Evolutionary conservation across 2,113 vertebrate genomes (phyloP).

Genomic region (Rhinolophus ferrumequinum): DNA sequence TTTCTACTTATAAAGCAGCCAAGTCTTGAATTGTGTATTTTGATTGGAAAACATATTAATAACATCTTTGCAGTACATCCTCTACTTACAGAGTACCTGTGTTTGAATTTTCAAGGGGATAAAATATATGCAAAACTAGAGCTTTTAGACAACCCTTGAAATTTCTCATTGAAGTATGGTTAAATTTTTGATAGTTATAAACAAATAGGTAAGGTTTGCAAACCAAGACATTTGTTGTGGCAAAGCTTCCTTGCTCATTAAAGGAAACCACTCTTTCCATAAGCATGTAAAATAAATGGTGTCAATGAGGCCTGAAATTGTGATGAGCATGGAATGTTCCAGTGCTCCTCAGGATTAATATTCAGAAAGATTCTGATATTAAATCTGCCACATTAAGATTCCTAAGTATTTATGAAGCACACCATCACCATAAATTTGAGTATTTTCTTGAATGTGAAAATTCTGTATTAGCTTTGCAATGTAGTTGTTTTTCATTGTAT

Average conservation of each 20-base stretch:
- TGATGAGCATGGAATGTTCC: background rate
- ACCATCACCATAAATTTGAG: background rate
- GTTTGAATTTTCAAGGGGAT: background rate
- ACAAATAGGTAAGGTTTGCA: background rate
- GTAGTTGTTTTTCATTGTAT: background rate
- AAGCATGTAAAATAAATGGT: background rate
- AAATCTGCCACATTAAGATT: constrained; percentile 19
- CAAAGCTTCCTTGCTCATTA: background rate
- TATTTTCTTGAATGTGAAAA: background rate
- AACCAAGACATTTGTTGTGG: background rate
- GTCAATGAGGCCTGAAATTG: constrained; percentile 53
- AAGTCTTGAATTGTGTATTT: background rate
- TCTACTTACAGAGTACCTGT: background rate
- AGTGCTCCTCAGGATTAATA: constrained; percentile 14
- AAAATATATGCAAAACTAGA: background rate
- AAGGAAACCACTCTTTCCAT: constrained; percentile 5
- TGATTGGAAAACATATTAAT: background rate
- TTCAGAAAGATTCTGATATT: constrained; percentile 4
- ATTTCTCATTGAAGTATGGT: background rate
- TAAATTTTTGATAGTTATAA: background rate
- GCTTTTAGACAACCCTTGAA: background rate
- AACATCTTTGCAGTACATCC: background rate
- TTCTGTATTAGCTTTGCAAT: background rate
- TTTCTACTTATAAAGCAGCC: background rate
- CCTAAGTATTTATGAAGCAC: background rate